These are phyloP conservation scores for Archips crataeganus DNA, from an alignment of 2,888 invertebrate species.

Conservation along the genomic window DNA sequence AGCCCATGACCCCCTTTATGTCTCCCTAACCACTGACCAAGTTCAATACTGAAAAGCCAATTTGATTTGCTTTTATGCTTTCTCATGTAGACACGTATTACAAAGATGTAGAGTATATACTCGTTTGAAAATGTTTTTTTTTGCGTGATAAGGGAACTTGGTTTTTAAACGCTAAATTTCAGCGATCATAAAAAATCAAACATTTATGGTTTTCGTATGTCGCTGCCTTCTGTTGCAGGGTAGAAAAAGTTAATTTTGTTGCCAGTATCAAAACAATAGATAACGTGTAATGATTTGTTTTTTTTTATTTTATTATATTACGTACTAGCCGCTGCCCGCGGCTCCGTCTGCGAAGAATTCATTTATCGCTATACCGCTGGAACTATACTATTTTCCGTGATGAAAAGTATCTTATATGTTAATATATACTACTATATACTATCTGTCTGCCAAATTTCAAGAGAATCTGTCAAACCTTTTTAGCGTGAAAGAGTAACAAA, in stretches of 20 bases:
- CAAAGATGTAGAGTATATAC: not conserved
- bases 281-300: too few relatives aligned
- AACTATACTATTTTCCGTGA: too few relatives aligned
- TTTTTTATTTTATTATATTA: too few relatives aligned
- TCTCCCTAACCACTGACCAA: conserved; percentile 45
- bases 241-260: not conserved
- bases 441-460: too few relatives aligned
- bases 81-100: conserved; percentile 1
- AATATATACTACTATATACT: too few relatives aligned
- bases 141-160: conserved; percentile 41
- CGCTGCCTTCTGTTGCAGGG: conserved; percentile 27
- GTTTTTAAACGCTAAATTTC: conserved; percentile 44
- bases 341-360: too few relatives aligned
- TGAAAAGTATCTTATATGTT: too few relatives aligned
- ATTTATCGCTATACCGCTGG: too few relatives aligned
- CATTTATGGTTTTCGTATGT: conserved; percentile 39
- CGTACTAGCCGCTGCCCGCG: too few relatives aligned
- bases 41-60: conserved; percentile 37
- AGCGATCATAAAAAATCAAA: conserved; percentile 47
- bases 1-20: conserved; percentile 46
- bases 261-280: not conserved
- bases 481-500: too few relatives aligned
- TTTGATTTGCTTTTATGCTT: conserved; percentile 12
- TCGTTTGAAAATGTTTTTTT: not conserved
- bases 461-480: too few relatives aligned